A percentile compares a stretch with the other conserved stretches of the same genome.
These are phyloP conservation scores for Platorchestia sp. DNA, from an alignment of 1,140 invertebrate species.

Conservation along the genomic window DNA sequence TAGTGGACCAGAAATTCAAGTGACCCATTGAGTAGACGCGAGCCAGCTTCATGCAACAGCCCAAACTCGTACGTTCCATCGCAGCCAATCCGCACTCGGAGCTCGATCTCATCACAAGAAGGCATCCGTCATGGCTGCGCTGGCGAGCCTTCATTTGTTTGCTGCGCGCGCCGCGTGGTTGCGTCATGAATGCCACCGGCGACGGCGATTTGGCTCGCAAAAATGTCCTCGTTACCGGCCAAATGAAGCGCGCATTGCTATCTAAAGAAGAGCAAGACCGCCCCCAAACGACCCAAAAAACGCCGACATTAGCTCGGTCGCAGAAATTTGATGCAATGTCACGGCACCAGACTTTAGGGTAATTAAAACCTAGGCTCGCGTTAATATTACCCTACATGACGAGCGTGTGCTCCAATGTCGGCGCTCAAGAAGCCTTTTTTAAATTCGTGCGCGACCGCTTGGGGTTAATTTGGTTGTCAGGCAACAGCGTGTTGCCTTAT, in stretches of 20 bases:
- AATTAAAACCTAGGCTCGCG: slow-evolving; percentile 28
- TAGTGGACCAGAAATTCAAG: no score
- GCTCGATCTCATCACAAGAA: background rate
- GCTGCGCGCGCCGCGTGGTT: background rate
- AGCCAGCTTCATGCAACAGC: background rate
- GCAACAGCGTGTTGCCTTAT: slow-evolving; percentile 53
- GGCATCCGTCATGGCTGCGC: slow-evolving; percentile 33
- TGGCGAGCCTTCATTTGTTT: slow-evolving; percentile 29
- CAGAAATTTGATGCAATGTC: slow-evolving; percentile 53
- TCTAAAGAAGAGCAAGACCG: slow-evolving; percentile 48
- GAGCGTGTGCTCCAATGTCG: background rate
- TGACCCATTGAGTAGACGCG: no score
- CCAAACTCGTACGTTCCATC: background rate
- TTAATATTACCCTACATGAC: slow-evolving; percentile 39
- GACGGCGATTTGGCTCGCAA: background rate
- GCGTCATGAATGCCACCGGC: slow-evolving; percentile 10
- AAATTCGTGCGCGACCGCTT: background rate
- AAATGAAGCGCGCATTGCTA: slow-evolving; percentile 51
- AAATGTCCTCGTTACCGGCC: slow-evolving; percentile 25
- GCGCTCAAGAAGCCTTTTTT: background rate
- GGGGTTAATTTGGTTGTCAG: slow-evolving; percentile 15
- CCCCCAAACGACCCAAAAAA: slow-evolving; percentile 11
- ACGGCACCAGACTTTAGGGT: slow-evolving; percentile 39
- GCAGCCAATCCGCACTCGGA: background rate
- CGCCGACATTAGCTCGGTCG: slow-evolving; percentile 11